Evolutionary conservation across 2,797 vertebrate genomes (phyloP), one percentile per base, ranked within the genome.

Genomic region (Babyrousa celebensis): DNA sequence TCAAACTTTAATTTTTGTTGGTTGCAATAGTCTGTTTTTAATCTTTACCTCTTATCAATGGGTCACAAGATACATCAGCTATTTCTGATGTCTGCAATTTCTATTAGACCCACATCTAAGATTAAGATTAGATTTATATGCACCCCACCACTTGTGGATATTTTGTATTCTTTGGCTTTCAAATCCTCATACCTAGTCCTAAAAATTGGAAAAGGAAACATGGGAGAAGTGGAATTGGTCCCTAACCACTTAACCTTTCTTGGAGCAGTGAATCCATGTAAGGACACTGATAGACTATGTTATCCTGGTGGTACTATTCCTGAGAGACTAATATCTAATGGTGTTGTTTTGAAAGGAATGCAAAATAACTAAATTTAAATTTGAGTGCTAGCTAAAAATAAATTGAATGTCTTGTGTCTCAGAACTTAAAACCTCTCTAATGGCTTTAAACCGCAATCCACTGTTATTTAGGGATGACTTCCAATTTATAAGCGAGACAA

Each of bases 351-450:
- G 29, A 94, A 97, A 90, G 29, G 63, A 89, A 86, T 79, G 18
- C 21, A 88, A 79, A 95, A 65, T 29, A 63, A 58, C 65, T 91
- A 85, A 92, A 92, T 94, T 94, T 95, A 83, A 90, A 82, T 71
- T 78, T 91, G 58, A 89, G 11, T 56, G 21, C 18, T 15, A 86
- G 60, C n/a, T 96, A 94, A 95, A 95, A 92, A 77, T 68, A 93
- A 84, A 92, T 88, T 88, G 5, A 48, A 95, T 90, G 94, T 85
- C 36, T 96, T 77, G 29, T 77, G 27, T 85, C 36, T 95, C 67
- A 67, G 80, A 36, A 79, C 12, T 74, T 91, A 93, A 95, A 89
- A 56, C 3, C 17, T 92, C 75, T 68, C 68, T 48, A 43, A 60
- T 79, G 54, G 12, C 54, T 95, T 94, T 97, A 82, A 78, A 89